These are phyloP conservation scores for Athetis lepigone DNA, from an alignment of 2,888 invertebrate genomes.

Conservation along the genomic window DNA sequence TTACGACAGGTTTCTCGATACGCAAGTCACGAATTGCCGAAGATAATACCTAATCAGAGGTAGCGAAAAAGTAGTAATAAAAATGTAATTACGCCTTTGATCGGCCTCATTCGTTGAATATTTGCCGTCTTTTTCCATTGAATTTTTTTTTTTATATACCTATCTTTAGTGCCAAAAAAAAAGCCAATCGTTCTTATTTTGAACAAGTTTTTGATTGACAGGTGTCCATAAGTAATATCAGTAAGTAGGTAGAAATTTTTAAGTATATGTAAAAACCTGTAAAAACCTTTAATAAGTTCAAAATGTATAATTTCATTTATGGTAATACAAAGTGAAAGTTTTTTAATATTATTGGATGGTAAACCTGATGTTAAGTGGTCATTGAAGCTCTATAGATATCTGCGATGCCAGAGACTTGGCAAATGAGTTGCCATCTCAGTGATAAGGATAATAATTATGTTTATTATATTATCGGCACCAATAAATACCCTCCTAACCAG, in stretches of 20 bases:
- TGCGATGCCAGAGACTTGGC: no score
- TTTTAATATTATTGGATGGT: no score
- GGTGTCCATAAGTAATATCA: background rate
- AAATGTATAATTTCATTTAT: background rate
- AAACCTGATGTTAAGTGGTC: no score
- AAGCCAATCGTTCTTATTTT: constrained; percentile 22
- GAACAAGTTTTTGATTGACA: constrained; percentile 26
- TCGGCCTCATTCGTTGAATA: constrained; percentile 14
- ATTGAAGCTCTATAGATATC: no score
- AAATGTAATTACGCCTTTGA: constrained; percentile 3
- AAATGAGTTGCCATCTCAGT: no score
- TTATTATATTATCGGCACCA: no score
- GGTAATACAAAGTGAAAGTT: background rate
- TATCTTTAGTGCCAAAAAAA: background rate
- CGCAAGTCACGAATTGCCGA: background rate
- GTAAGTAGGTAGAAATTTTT: background rate
- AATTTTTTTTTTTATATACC: no score
- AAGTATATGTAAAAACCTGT: no score
- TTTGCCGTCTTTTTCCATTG: constrained; percentile 11
- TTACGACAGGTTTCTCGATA: background rate
- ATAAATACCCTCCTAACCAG: no score
- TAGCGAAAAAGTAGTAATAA: constrained; percentile 20
- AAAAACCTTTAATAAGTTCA: background rate
- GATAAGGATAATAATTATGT: no score
- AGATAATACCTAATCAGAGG: constrained; percentile 33